Conservation (phyloP, 2,888 invertebrate species). For the Copidosoma aretas region DNA sequence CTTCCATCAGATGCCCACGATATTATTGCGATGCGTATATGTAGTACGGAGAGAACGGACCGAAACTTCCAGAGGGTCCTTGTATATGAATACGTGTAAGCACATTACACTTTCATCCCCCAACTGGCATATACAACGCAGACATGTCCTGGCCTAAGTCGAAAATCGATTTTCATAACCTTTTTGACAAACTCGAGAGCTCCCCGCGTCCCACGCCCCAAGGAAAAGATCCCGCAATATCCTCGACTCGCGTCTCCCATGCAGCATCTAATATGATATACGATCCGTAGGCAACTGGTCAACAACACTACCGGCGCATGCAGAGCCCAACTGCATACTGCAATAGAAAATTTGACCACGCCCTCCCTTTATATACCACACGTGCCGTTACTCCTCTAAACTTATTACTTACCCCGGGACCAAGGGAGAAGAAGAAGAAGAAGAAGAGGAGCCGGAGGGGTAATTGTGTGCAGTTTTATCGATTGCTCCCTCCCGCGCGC, state of each 20-base stretch:
- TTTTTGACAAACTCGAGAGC: neutral
- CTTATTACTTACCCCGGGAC: neutral
- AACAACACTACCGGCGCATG: neutral
- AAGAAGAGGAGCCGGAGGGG: neutral
- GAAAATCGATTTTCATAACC: slow-evolving; percentile 8
- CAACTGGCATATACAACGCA: neutral
- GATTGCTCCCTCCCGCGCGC: slow-evolving; percentile 18
- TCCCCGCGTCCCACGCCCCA: no score
- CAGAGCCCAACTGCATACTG: neutral
- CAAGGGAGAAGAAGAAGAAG: neutral
- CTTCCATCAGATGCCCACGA: no score
- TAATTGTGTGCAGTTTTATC: slow-evolving; percentile 28
- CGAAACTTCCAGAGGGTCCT: no score
- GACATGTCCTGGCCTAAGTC: neutral
- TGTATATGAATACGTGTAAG: neutral
- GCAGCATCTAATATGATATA: neutral
- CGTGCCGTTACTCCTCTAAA: no score
- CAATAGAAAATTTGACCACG: neutral
- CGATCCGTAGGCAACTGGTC: neutral
- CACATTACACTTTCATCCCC: neutral
- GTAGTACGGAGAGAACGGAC: no score
- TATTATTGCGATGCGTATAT: no score
- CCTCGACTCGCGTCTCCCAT: neutral
- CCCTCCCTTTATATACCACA: neutral
- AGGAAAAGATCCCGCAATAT: neutral